phyloP scores from a whole-genome alignment of 2,888 invertebrate genomes.

The Synanthedon formicaeformis region DNA sequence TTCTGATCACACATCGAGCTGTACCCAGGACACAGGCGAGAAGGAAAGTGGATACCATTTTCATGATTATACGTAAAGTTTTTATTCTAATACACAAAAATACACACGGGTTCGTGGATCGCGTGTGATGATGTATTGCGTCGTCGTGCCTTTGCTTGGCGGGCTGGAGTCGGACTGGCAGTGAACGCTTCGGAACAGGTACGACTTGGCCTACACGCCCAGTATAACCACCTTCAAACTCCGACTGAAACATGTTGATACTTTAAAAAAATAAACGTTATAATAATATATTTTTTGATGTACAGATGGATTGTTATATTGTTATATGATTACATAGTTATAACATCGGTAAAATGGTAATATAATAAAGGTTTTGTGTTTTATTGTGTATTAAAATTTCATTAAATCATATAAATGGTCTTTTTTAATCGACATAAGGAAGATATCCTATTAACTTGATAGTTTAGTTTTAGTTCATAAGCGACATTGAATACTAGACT shows the following conservation, averaged over 20 bases:
- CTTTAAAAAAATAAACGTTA: constrained; percentile 13
- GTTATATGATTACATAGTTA: no score
- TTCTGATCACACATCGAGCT: constrained; percentile 54
- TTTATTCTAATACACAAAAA: background rate
- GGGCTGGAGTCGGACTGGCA: constrained; percentile 45
- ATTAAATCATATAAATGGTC: no score
- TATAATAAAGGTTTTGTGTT: no score
- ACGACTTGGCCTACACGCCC: constrained; percentile 64
- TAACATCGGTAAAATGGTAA: no score
- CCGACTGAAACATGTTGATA: constrained; percentile 38
- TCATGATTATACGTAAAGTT: constrained; percentile 29
- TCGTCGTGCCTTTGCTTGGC: constrained; percentile 18
- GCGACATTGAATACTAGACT: no score
- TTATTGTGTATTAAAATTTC: no score
- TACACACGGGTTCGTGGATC: constrained; percentile 11
- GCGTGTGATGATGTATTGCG: constrained; percentile 41
- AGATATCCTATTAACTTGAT: no score
- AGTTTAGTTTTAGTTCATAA: no score
- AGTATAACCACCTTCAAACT: constrained; percentile 58
- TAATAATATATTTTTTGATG: no score
- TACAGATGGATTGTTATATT: no score
- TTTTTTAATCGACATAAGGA: no score
- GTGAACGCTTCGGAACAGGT: constrained; percentile 54
- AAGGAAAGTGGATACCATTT: constrained; percentile 49
- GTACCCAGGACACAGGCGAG: constrained; percentile 47